Evolutionary conservation across 2,797 vertebrate genomes (phyloP), one percentile per base, ranked within the genome.

Genomic region (Gambelia wislizenii): DNA sequence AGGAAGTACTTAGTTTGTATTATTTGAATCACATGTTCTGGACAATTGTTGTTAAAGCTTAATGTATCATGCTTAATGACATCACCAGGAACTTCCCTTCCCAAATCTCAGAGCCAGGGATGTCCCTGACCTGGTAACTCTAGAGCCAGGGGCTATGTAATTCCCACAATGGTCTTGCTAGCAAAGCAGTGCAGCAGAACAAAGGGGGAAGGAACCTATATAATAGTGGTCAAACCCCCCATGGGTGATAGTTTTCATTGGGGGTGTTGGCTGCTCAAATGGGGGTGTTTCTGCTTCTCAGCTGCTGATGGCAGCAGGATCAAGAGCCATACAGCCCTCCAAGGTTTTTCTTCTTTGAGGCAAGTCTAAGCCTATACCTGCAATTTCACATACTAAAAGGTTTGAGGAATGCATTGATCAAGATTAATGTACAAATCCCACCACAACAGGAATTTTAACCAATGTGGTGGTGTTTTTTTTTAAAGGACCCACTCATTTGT

Each of bases 401-500:
- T 83, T 84, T 85, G 0, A 0, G 18, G 0, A 89, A 42, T 75
- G 85, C 25, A 82, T 33, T 39, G 78, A 82, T 49, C 6, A 67
- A 95, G 91, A 82, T 74, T 27, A 67, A 79, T 8, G 61, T 87
- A 0, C 7, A 79, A 86, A 86, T 89, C 25, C 39, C 0, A 27
- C 33, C 2, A 22, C 25, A 74, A 42, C 14, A 44, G 39, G n/a
- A 70, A 70, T 39, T 70, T 36, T 59, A 90, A 70, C 76, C 20
- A 78, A 56, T 27, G 12, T 44, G 56, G 59, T 52, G n/a, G 49
- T 49, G 49, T n/a, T 52, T 52, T 59, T 76, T 42, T 39, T n/a
- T n/a, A 83, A 56, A 91, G 69, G 69, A 75, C 3, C 89, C 89
- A 89, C 47, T 83, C 2, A 82, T 84, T 30, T 83, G 49, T 27